Evolutionary conservation across 2,113 vertebrate species (phyloP).

Genomic region (Leptosomus discolor): DNA sequence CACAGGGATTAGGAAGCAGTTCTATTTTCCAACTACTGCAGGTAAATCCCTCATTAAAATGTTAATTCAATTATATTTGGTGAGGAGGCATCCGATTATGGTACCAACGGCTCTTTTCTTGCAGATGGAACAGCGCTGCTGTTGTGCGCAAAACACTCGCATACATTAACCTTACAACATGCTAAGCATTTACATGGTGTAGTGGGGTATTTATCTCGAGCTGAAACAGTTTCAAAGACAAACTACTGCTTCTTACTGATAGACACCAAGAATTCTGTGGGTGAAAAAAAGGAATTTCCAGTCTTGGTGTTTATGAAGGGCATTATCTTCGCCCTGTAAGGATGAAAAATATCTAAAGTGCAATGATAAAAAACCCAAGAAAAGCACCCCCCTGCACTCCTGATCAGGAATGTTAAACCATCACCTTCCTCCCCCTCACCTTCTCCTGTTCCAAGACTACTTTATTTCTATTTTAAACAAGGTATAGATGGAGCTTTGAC

Average conservation of each 20-base stretch:
- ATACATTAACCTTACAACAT: not conserved
- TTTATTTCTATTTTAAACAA: not conserved
- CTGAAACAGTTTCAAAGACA: not conserved
- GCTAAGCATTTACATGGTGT: not conserved
- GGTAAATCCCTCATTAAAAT: not conserved
- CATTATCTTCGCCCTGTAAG: not conserved
- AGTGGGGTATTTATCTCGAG: not conserved
- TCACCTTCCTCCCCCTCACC: not conserved
- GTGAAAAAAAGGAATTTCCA: not conserved
- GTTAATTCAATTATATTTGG: not conserved
- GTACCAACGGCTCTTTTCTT: not conserved
- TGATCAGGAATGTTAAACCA: not conserved
- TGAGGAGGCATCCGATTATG: not conserved
- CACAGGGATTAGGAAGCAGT: not conserved
- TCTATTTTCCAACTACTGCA: not conserved
- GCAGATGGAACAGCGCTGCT: not conserved
- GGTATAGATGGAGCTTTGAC: not conserved
- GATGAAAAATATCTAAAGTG: not conserved
- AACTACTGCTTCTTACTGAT: not conserved
- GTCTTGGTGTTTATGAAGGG: not conserved
- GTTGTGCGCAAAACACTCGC: not conserved
- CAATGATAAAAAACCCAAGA: not conserved
- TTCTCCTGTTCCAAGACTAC: not conserved
- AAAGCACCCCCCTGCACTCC: fast-evolving
- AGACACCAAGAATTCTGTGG: not conserved